Percentiles rank a stretch among this genome's conserved stretches.
phyloP scores from a whole-genome alignment of 2,113 vertebrate species.

The Zosterops borbonicus region DNA sequence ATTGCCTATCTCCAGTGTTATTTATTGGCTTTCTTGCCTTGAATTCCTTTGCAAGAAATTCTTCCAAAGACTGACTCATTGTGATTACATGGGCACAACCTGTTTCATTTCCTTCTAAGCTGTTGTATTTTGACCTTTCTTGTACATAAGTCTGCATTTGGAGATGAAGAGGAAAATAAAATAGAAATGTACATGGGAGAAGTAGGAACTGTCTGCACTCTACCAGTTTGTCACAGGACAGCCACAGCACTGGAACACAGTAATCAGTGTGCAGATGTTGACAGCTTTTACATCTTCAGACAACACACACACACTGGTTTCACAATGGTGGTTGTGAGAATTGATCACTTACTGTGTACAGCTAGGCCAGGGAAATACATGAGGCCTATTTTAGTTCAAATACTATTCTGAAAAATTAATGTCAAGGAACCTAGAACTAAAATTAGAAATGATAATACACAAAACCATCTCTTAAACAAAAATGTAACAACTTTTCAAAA shows the following conservation, averaged over 20 bases:
- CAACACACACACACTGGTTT: not conserved
- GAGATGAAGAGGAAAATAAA: not conserved
- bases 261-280: not conserved
- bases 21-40: not conserved
- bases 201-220: not conserved
- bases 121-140: not conserved
- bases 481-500: not conserved
- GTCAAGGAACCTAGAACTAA: not conserved
- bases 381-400: not conserved
- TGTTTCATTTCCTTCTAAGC: not conserved
- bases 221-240: not conserved
- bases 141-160: not conserved
- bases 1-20: not conserved
- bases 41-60: not conserved
- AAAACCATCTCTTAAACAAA: not conserved
- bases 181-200: not conserved
- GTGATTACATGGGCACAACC: not conserved
- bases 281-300: not conserved
- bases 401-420: accelerated
- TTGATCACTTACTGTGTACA: not conserved
- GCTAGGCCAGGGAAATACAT: not conserved
- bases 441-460: not conserved
- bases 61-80: not conserved
- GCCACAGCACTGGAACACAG: not conserved
- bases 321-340: not conserved